A percentile compares a stretch with the other conserved stretches of the same genome.
Evolutionary conservation across 2,797 vertebrate species (phyloP).

Genomic region (Megaceryle alcyon): DNA sequence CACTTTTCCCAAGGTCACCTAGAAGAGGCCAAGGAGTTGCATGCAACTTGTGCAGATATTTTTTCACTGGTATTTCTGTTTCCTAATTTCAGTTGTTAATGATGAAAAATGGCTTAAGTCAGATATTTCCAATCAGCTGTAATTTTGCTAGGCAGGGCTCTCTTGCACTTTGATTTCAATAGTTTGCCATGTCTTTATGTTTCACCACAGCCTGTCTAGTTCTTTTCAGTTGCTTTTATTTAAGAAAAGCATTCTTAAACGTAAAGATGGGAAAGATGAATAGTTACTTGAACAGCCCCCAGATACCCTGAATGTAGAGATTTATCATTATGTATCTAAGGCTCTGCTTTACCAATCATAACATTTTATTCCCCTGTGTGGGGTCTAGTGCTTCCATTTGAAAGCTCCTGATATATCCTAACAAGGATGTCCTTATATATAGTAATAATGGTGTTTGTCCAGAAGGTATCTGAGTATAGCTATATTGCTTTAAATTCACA

Average conservation of each 20-base stretch:
- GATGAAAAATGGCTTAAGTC: neutral
- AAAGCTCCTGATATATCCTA: neutral
- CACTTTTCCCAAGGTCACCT: neutral
- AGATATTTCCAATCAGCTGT: neutral
- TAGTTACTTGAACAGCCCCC: constrained; percentile 7
- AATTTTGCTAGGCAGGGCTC: neutral
- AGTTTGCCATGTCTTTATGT: constrained; percentile 1
- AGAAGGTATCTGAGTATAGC: neutral
- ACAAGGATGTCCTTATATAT: neutral
- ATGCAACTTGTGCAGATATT: neutral
- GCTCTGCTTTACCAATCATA: constrained; percentile 24
- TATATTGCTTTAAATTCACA: neutral
- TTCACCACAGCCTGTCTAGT: neutral
- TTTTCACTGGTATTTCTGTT: neutral
- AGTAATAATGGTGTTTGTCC: neutral
- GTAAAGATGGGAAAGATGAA: constrained; percentile 4
- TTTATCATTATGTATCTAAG: constrained; percentile 44
- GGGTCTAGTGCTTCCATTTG: constrained; percentile 6
- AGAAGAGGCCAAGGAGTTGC: neutral
- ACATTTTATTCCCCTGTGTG: constrained; percentile 24
- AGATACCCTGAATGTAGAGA: constrained; percentile 9
- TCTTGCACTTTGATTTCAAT: constrained; percentile 11
- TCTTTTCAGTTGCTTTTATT: constrained; percentile 36
- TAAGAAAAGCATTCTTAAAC: constrained; percentile 30
- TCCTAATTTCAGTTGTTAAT: constrained; percentile 12